A percentile compares a stretch with the other conserved stretches of the same genome.
These are phyloP conservation scores for Columbina picui DNA, from an alignment of 2,113 vertebrate genomes.

Conservation along the genomic window DNA sequence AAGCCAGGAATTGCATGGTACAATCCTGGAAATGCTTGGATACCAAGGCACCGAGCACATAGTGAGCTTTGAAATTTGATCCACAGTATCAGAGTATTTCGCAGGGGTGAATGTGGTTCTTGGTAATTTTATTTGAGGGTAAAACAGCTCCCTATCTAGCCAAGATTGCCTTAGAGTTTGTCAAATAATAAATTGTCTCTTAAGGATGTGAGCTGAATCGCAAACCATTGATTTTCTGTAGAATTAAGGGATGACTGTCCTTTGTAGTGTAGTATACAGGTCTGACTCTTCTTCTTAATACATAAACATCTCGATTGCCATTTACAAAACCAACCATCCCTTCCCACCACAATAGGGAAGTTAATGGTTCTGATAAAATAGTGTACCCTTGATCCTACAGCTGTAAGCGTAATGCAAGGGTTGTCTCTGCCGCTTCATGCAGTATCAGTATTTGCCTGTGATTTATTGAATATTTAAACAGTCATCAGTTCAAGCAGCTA, in stretches of 20 bases:
- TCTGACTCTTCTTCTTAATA: not conserved
- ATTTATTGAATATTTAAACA: constrained; percentile 74
- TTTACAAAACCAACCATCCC: constrained; percentile 8
- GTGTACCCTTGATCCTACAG: constrained; percentile 11
- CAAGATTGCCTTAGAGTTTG: not conserved
- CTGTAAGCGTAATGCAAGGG: constrained; percentile 17
- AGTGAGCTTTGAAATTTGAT: not conserved
- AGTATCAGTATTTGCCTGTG: constrained; percentile 46
- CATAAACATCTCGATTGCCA: constrained; percentile 18
- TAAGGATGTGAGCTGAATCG: not conserved
- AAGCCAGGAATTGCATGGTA: not conserved
- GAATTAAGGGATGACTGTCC: constrained; percentile 3
- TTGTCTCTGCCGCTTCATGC: constrained; percentile 30
- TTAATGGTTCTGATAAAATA: constrained; percentile 53
- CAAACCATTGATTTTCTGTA: not conserved
- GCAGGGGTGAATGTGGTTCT: not conserved
- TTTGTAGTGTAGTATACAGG: not conserved
- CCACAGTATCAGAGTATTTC: not conserved
- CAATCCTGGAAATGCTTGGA: not conserved
- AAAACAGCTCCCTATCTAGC: not conserved
- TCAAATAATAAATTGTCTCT: constrained; percentile 3
- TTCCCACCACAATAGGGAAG: constrained; percentile 15
- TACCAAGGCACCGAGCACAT: not conserved
- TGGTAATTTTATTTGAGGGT: not conserved
- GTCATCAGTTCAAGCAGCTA: constrained; percentile 68